phyloP scores from a whole-genome alignment of 2,113 vertebrate genomes.

The Petrocephalus zakoni region DNA sequence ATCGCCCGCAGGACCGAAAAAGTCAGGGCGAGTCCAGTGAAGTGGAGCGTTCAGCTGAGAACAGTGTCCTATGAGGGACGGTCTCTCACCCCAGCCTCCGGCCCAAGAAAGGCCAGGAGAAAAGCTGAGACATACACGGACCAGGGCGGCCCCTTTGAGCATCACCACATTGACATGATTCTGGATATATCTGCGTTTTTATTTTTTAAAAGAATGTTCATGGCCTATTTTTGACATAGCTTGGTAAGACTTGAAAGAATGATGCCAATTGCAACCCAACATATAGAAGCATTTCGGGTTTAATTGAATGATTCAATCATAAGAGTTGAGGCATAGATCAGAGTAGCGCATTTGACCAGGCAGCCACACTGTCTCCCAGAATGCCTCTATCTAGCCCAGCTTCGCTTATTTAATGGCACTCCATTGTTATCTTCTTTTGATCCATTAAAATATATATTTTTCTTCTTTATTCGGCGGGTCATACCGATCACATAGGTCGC shows the following conservation, averaged over 20 bases:
- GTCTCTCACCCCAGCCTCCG: not conserved
- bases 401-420: not conserved
- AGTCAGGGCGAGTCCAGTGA: conserved; percentile 43
- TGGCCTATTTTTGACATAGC: not conserved
- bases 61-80: conserved; percentile 31
- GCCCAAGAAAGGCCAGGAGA: not conserved
- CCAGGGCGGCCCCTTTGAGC: not conserved
- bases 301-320: not conserved
- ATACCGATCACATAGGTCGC: too few relatives aligned
- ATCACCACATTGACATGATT: not conserved
- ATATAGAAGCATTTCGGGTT: not conserved
- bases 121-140: not conserved
- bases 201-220: not conserved
- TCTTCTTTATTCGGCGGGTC: not conserved
- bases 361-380: not conserved
- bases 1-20: conserved; percentile 37
- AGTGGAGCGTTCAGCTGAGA: conserved; percentile 42
- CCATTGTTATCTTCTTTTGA: not conserved
- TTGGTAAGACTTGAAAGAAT: not conserved
- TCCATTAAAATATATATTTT: not conserved
- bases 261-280: not conserved
- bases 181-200: not conserved
- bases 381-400: not conserved
- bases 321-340: not conserved
- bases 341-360: not conserved